Conservation (phyloP, 2,113 vertebrate genomes). For the Ochotona curzoniae region DNA sequence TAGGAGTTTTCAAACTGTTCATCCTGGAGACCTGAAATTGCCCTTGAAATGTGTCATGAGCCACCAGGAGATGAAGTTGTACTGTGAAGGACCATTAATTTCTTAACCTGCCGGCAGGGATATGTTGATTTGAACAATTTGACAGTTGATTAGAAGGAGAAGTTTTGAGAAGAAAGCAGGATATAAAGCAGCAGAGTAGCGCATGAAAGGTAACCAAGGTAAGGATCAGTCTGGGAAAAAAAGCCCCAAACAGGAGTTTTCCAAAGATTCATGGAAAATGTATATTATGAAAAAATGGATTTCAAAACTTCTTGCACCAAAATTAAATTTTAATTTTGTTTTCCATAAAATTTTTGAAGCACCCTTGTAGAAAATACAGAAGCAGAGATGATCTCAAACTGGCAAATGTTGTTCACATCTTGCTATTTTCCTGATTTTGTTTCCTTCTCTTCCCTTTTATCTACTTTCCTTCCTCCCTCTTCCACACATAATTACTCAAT, state of each 20-base stretch:
- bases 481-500: not conserved
- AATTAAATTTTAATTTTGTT: no score
- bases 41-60: not conserved
- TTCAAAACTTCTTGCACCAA: no score
- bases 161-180: not conserved
- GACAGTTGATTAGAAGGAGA: not conserved
- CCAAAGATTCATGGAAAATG: no score
- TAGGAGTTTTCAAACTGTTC: constrained; percentile 30
- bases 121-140: not conserved
- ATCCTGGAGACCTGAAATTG: not conserved
- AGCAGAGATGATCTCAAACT: not conserved
- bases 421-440: not conserved
- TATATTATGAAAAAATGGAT: no score
- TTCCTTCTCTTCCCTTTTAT: constrained; percentile 40
- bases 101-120: not conserved
- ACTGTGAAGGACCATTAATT: not conserved
- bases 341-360: no score
- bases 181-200: not conserved
- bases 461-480: not conserved
- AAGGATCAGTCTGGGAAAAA: not conserved
- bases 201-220: not conserved
- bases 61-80: not conserved
- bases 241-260: constrained; percentile 21
- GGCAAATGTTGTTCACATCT: not conserved
- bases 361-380: not conserved